Evolutionary conservation across 2,888 invertebrate species (phyloP).

Genomic region (Chrysopilus asiliformis): DNA sequence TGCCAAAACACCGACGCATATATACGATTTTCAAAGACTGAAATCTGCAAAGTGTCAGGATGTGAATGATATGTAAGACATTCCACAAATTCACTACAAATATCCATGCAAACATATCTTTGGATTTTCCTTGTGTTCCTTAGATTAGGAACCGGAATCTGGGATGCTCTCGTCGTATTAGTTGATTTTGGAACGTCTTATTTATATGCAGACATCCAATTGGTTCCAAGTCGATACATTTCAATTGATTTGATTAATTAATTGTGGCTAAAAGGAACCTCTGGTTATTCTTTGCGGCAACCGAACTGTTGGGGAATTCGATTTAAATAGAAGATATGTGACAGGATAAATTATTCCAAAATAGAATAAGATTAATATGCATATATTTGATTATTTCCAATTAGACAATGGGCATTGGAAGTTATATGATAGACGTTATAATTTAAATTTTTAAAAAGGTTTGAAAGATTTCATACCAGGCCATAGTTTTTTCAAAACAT

Average conservation of each 20-base stretch:
- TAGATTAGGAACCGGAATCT: background rate
- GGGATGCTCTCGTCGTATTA: conserved; percentile 2
- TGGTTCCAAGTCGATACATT: conserved; percentile 15
- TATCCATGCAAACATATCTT: background rate
- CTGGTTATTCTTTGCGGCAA: too few relatives aligned
- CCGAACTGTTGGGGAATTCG: too few relatives aligned
- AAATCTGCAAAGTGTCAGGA: conserved; percentile 1
- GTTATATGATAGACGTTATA: too few relatives aligned
- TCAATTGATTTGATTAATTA: conserved; percentile 16
- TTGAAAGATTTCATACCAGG: too few relatives aligned
- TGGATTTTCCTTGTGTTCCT: background rate
- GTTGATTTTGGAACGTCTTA: conserved; percentile 7
- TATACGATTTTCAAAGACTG: background rate
- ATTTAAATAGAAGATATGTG: too few relatives aligned
- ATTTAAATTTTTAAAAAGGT: too few relatives aligned
- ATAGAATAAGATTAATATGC: too few relatives aligned
- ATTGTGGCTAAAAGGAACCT: conserved; percentile 8
- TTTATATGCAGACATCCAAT: conserved; percentile 13
- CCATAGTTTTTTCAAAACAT: too few relatives aligned
- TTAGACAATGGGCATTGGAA: too few relatives aligned
- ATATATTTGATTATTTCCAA: too few relatives aligned
- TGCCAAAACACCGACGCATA: background rate
- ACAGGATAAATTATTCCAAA: too few relatives aligned
- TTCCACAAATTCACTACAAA: conserved; percentile 1
- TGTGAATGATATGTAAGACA: conserved; percentile 4